Evolutionary conservation across 2,113 vertebrate species (phyloP).

Genomic region (Pangasianodon hypophthalmus): DNA sequence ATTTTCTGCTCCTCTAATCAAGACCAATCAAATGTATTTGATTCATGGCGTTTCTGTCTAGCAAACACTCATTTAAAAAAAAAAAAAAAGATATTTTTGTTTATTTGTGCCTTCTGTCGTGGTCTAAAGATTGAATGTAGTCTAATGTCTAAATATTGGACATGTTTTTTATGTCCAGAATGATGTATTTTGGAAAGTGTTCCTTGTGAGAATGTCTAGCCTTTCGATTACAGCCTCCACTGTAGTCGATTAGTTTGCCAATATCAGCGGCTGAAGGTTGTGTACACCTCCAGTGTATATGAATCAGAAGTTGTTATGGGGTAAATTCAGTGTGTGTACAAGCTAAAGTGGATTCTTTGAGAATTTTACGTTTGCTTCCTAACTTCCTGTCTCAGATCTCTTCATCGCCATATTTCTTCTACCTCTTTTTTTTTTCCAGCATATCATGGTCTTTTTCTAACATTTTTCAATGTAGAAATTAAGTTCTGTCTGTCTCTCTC

Average conservation of each 20-base stretch:
- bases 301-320: background rate
- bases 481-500: background rate
- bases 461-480: background rate
- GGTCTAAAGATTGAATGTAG: constrained; percentile 45
- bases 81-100: background rate
- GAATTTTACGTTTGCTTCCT: background rate
- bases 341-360: background rate
- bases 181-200: constrained; percentile 14
- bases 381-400: constrained; percentile 11
- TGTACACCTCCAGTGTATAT: background rate
- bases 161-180: constrained; percentile 33
- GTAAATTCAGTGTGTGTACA: background rate
- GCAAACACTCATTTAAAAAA: constrained; percentile 19
- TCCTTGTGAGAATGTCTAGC: constrained; percentile 15
- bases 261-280: background rate
- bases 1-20: constrained; percentile 53
- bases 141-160: constrained; percentile 31
- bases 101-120: constrained; percentile 30
- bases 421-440: constrained; percentile 17
- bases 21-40: constrained; percentile 55
- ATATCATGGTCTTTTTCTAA: constrained; percentile 15
- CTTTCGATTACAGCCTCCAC: background rate
- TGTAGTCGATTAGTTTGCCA: background rate
- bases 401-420: constrained; percentile 33
- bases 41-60: constrained; percentile 24